Evolutionary conservation across 2,113 vertebrate genomes (phyloP), one percentile per base, ranked within the genome.

Genomic region (Pseudonaja textilis): DNA sequence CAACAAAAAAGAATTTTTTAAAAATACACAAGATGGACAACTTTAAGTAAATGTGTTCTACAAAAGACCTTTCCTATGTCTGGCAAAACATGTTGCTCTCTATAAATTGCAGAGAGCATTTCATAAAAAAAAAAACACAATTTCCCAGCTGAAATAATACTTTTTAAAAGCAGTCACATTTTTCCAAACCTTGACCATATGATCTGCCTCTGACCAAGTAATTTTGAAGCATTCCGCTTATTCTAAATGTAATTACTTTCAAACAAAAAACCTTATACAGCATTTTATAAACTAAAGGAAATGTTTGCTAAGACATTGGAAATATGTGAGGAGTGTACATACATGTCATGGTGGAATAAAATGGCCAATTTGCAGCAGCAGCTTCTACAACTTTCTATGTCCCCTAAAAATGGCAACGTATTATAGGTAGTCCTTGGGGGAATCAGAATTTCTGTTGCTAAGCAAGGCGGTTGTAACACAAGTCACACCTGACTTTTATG

Each of bases 171-270:
- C 90, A 90, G 90, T 47, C 95, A 91, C 18, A 90, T 94, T 95
- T 26, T 64, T 64, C 11, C 94, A 93, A 94, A 87, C 90, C 92
- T 52, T 89, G 93, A 89, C 94, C 93, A 95, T 93, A 93, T 91
- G 94, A 95, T 96, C 96, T 96, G 94, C 95, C 94, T 95, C 61
- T 94, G 93, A 45, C 55, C 85, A 94, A 96, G 92, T 95, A 95
- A 94, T 91, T 90, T 89, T 96, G 96, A 95, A 95, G 94, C 93
- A 96, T 97, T 93, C 95, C 94, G 92, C 93, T 52, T 92, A 92
- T 95, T 95, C 92, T 94, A 93, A 96, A 95, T 96, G 93, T 85
- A 86, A 45, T 94, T 91, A 93, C 94, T 45, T 94, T 93, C 95
- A 64, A 91, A 91, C 93, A 69, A 29, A 29, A 64, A 0, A n/a